Conservation (phyloP, 2,113 vertebrate species). For the Labeo rohita region DNA sequence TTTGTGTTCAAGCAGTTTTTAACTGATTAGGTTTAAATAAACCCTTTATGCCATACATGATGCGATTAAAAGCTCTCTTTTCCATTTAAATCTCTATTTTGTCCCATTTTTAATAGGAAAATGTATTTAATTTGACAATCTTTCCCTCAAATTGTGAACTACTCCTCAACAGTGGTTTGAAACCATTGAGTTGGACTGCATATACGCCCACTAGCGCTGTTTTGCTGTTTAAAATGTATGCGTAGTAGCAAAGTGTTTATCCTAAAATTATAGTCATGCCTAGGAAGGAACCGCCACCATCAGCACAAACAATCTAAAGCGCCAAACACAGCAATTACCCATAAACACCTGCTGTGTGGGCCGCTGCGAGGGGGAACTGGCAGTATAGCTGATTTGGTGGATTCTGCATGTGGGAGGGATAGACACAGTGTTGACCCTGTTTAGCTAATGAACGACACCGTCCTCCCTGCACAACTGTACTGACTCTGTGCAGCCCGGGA, state of each 20-base stretch:
- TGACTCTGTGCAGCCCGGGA: neutral
- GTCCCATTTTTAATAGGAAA: neutral
- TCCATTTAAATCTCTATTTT: neutral
- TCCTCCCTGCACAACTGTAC: conserved; percentile 9
- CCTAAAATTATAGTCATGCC: conserved; percentile 47
- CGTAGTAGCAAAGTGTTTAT: conserved; percentile 44
- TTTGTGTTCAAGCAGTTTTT: neutral
- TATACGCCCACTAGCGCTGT: neutral
- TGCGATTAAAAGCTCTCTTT: neutral
- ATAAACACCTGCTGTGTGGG: conserved; percentile 40
- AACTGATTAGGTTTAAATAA: neutral
- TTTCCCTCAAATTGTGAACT: neutral
- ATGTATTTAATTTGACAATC: neutral
- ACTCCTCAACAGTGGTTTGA: neutral
- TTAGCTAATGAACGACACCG: conserved; percentile 42
- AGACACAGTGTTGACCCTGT: conserved; percentile 37
- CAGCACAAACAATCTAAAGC: conserved; percentile 44
- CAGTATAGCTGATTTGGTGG: conserved; percentile 4
- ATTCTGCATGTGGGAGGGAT: conserved; percentile 33
- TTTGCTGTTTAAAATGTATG: conserved; percentile 24
- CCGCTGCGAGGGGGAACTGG: neutral
- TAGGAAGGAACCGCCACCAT: conserved; percentile 42
- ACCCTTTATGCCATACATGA: neutral
- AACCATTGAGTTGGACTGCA: neutral
- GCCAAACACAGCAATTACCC: conserved; percentile 46